Percentiles rank a stretch among this genome's conserved stretches.
Evolutionary conservation across 2,888 invertebrate species (phyloP).

Genomic region (Latrodectus elegans): DNA sequence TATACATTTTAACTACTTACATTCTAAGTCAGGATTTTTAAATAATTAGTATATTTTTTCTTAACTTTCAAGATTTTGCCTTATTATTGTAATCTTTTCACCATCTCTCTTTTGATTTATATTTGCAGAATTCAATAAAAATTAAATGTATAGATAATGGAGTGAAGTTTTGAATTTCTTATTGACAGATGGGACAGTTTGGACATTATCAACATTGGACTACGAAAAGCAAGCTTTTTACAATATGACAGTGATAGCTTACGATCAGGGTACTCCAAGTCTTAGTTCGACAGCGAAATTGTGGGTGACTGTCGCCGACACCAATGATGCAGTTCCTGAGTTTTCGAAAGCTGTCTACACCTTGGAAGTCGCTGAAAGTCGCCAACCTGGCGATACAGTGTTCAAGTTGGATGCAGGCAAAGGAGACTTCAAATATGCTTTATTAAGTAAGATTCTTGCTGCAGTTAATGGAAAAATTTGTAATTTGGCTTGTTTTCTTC

Average conservation of each 20-base stretch:
- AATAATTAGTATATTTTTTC: no score
- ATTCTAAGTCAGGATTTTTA: no score
- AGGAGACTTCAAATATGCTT: conserved; percentile 72
- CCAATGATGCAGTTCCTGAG: conserved; percentile 72
- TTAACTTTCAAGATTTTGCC: no score
- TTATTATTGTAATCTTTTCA: no score
- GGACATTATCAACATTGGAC: conserved; percentile 83
- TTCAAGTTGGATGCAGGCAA: conserved; percentile 72
- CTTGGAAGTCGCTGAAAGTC: conserved; percentile 72
- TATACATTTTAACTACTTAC: no score
- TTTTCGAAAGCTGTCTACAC: conserved; percentile 72
- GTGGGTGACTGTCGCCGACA: conserved; percentile 73
- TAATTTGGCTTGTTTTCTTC: no score
- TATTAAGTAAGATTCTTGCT: conserved; percentile 71
- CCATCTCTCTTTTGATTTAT: no score
- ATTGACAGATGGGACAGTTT: conserved; percentile 82
- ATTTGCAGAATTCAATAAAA: no score
- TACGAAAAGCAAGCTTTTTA: conserved; percentile 82
- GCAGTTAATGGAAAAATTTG: no score
- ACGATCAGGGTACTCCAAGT: conserved; percentile 89
- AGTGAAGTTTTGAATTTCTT: no score
- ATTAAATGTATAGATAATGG: no score
- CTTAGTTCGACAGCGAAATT: conserved; percentile 83
- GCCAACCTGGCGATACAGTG: conserved; percentile 72
- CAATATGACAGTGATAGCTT: conserved; percentile 87